Conservation (phyloP, 2,797 vertebrate genomes). For the Clarias platycephalus region DNA sequence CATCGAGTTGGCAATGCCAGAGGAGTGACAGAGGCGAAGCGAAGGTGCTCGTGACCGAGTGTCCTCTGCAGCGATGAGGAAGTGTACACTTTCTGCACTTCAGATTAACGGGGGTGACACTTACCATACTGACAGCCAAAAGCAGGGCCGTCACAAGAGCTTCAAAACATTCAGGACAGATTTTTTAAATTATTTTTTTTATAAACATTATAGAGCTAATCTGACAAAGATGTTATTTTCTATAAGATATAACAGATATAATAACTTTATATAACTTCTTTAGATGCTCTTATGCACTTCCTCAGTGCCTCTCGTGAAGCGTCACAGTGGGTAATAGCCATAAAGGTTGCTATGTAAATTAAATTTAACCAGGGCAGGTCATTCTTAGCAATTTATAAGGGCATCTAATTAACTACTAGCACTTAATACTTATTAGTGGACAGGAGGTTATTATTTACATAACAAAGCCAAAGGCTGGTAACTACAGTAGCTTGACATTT, state of each 20-base stretch:
- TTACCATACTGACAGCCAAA: constrained; percentile 44
- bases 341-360: constrained; percentile 52
- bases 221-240: neutral
- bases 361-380: neutral
- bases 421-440: neutral
- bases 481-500: neutral
- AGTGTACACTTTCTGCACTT: constrained; percentile 48
- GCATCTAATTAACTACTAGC: neutral
- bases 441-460: neutral
- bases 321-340: constrained; percentile 67
- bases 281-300: constrained; percentile 54
- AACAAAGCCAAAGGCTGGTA: neutral
- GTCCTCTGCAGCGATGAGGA: constrained; percentile 60
- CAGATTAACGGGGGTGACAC: constrained; percentile 49
- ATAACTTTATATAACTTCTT: neutral
- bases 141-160: constrained; percentile 27
- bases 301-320: constrained; percentile 68
- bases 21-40: constrained; percentile 60
- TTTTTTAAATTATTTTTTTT: neutral
- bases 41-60: constrained; percentile 59
- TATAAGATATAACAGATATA: too few relatives aligned
- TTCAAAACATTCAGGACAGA: neutral
- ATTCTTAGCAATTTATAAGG: neutral
- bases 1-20: constrained; percentile 61
- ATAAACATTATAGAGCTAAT: neutral